Base-by-base conservation (phyloP, 2,797 vertebrate species). In the Protosalanx chinensis region DNA sequence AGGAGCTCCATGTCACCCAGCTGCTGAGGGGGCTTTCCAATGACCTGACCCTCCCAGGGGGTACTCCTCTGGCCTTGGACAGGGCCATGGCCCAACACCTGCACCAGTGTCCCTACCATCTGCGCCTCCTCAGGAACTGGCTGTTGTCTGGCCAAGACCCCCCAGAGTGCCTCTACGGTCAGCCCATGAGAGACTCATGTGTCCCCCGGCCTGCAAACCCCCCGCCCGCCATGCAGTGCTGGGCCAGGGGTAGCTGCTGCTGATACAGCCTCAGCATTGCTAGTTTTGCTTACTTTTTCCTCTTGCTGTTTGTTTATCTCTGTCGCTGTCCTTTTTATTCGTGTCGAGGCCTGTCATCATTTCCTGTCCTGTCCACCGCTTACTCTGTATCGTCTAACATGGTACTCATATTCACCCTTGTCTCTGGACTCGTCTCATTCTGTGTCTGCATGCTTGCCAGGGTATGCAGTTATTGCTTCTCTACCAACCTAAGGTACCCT, bases 21-120 rank as follows among this genome's bases (percentile, higher is more conserved):
- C 90, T 93, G 87, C 90, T 92, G 82, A 89, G 88, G 80, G 84
- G 89, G 88, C 92, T 93, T 86, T 94, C 92, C 84, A 88, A 89
- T 84, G 94, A 95, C 87, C 90, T 77, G 12, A 72, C 78, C 65
- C 89, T 86, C 91, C 83, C 70, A 86, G 74, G 89, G 88, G 89
- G 87, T 85, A 87, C 90, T 89, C 87, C 86, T 93, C 78, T 79
- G 76, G 68, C 71, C 88, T 87, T 94, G 91, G 94, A 96, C 83
- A 85, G 93, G 82, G 86, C 92, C 76, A 87, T 94, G 89, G 92
- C 93, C 88, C 93, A 93, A 79, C 94, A 95, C 91, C 94, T 96
- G 79, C 93, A 90, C 87, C 94, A 92, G 85, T 97, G 95, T 90
- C 94, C 92, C 89, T 96, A 95, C 92, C 95, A 96, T 90, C 92